These are phyloP conservation scores for Leptinotarsa rubiginosa DNA, from an alignment of 2,888 invertebrate species.

Conservation along the genomic window DNA sequence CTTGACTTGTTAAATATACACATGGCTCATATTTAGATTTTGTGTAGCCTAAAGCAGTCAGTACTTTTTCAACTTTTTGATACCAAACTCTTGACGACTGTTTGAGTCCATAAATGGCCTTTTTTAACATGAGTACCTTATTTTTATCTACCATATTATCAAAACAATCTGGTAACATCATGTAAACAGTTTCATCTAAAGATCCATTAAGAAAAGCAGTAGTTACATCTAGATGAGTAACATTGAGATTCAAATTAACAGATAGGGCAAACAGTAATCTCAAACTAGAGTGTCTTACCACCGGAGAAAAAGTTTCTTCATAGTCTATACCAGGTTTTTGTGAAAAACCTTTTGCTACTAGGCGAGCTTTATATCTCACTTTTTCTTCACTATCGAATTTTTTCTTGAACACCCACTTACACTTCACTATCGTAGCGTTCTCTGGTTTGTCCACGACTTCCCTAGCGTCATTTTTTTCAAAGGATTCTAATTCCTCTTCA, in stretches of 20 bases:
- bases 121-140: conserved; percentile 28
- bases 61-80: no score
- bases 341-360: conserved; percentile 46
- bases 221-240: no score
- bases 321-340: conserved; percentile 45
- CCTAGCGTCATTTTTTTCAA: conserved; percentile 45
- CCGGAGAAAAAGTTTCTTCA: conserved; percentile 48
- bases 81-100: not conserved
- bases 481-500: conserved; percentile 35
- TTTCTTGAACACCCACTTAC: conserved; percentile 46
- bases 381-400: conserved; percentile 38
- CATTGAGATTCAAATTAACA: conserved; percentile 33
- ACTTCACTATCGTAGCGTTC: conserved; percentile 38
- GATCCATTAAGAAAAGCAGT: no score
- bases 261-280: conserved; percentile 49
- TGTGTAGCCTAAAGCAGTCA: no score
- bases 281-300: conserved; percentile 43
- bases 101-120: conserved; percentile 35
- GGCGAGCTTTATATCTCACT: conserved; percentile 42
- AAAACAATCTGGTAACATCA: no score
- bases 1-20: conserved; percentile 6
- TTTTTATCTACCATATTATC: no score
- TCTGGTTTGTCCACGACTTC: conserved; percentile 34
- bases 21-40: no score
- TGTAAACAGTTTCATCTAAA: no score